Conservation (phyloP, 2,888 invertebrate genomes). For the Diadromus collaris region DNA sequence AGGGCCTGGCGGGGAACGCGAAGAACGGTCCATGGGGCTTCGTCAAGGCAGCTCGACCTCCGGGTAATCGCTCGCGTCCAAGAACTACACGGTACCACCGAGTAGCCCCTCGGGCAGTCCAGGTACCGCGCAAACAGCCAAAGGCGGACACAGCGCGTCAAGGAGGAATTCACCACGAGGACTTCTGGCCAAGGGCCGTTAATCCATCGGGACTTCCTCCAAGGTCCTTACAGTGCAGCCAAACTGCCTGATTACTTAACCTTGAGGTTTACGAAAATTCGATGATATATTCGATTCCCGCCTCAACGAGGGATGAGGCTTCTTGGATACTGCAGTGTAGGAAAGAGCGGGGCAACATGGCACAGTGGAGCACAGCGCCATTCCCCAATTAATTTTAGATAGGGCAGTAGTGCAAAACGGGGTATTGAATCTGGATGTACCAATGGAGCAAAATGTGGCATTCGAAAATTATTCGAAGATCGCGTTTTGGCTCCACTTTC, state of each 20-base stretch:
- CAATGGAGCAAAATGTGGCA: no score
- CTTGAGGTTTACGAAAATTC: constrained; percentile 8
- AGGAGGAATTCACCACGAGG: constrained; percentile 6
- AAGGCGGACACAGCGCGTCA: constrained; percentile 21
- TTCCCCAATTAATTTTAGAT: no score
- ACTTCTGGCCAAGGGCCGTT: constrained; percentile 18
- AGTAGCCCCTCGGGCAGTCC: constrained; percentile 29
- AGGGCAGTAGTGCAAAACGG: no score
- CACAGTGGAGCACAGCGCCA: no score
- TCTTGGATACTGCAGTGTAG: not conserved
- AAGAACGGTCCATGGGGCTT: constrained; percentile 7
- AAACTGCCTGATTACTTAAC: not conserved
- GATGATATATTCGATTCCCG: not conserved
- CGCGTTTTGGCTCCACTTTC: no score
- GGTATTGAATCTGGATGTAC: no score
- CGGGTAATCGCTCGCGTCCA: constrained; percentile 40
- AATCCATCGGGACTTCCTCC: constrained; percentile 28
- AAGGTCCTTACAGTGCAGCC: not conserved
- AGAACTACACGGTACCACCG: constrained; percentile 16
- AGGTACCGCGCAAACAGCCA: constrained; percentile 8
- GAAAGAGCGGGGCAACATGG: no score
- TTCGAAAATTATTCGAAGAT: no score
- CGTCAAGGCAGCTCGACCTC: constrained; percentile 25
- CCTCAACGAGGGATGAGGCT: not conserved
- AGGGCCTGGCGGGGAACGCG: not conserved